These are phyloP conservation scores for Charaxes varanes DNA, from an alignment of 1,140 invertebrate species.

Conservation along the genomic window DNA sequence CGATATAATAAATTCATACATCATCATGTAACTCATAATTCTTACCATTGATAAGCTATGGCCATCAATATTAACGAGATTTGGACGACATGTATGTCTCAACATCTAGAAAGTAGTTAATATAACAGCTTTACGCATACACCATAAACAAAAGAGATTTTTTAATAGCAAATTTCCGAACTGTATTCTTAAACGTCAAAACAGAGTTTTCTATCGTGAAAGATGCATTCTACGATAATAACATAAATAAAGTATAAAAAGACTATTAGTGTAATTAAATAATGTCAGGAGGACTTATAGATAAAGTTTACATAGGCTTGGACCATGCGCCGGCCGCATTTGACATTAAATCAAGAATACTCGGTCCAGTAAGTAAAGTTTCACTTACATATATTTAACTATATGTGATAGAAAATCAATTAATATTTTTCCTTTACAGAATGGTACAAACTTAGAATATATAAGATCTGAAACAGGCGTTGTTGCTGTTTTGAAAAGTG, in stretches of 20 bases:
- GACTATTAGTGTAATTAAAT: slow-evolving; percentile 28
- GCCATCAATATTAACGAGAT: no score
- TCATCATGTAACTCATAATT: no score
- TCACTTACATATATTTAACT: neutral
- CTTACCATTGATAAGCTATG: no score
- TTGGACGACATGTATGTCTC: no score
- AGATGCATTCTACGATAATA: slow-evolving; percentile 47
- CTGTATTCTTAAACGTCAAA: slow-evolving; percentile 25
- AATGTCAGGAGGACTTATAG: slow-evolving; percentile 71
- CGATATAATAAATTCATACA: no score
- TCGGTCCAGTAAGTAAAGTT: slow-evolving; percentile 74
- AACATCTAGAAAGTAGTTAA: no score
- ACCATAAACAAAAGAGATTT: no score
- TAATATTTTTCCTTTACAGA: slow-evolving; percentile 41
- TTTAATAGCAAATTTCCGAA: slow-evolving; percentile 10
- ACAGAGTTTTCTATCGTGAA: slow-evolving; percentile 24
- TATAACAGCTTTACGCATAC: no score
- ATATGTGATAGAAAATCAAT: neutral
- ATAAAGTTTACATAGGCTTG: slow-evolving; percentile 85
- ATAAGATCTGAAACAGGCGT: slow-evolving; percentile 86
- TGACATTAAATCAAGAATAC: slow-evolving; percentile 82
- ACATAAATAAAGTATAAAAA: slow-evolving; percentile 27
- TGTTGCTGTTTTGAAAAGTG: slow-evolving; percentile 82
- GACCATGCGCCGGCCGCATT: slow-evolving; percentile 85
- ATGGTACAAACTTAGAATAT: slow-evolving; percentile 84